Percentiles rank a stretch among this genome's conserved stretches.
Evolutionary conservation across 1,140 invertebrate species (phyloP).

Genomic region (Tachypleus tridentatus): DNA sequence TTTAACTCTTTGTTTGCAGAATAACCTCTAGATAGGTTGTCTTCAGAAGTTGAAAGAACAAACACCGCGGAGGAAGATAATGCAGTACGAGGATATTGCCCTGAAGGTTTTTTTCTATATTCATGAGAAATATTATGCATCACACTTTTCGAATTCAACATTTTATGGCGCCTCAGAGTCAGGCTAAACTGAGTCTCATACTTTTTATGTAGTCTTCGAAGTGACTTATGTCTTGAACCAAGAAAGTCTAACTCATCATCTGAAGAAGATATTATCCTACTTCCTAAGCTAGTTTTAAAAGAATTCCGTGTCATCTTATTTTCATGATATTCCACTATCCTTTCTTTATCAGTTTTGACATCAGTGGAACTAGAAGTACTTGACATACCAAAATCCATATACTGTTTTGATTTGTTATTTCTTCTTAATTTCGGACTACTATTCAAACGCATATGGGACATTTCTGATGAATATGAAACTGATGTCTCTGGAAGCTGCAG

Average conservation of each 20-base stretch:
- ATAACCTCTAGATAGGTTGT: conserved; percentile 1
- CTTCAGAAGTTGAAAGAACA: conserved; percentile 7
- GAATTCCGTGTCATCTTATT: conserved; percentile 6
- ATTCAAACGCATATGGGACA: conserved; percentile 1
- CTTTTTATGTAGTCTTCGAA: conserved; percentile 8
- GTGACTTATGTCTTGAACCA: conserved; percentile 7
- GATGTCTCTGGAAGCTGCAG: conserved; percentile 6
- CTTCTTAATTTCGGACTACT: conserved; percentile 4
- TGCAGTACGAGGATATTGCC: conserved; percentile 9
- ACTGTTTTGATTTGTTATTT: conserved; percentile 9
- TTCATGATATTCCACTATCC: conserved; percentile 1
- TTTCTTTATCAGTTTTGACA: conserved; percentile 8
- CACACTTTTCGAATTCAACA: conserved; percentile 8
- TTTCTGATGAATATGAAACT: not conserved
- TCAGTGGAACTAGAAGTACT: conserved; percentile 9
- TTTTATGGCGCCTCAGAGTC: not conserved
- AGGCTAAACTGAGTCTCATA: conserved; percentile 2
- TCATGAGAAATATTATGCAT: no score
- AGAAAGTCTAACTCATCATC: conserved; percentile 11
- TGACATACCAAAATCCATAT: conserved; percentile 5
- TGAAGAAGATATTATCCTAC: conserved; percentile 10
- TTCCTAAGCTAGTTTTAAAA: conserved; percentile 11
- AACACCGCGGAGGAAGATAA: conserved; percentile 8
- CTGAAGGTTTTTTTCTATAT: conserved; percentile 9
- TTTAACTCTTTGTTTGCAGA: not conserved